Evolutionary conservation across 2,888 invertebrate genomes (phyloP).

Genomic region (Lasioglossum villosulum): DNA sequence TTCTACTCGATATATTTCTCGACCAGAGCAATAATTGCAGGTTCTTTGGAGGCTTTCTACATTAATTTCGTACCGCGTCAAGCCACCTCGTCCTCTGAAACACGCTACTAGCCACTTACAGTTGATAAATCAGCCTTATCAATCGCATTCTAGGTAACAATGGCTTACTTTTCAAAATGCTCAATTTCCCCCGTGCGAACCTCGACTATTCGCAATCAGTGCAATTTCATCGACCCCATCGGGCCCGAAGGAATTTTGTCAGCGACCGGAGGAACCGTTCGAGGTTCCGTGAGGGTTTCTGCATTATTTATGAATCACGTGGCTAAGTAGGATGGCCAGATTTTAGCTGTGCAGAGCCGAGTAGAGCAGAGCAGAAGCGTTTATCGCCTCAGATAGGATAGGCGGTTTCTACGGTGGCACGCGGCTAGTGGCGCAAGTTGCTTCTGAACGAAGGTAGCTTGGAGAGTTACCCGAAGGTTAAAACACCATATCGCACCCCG

Average conservation of each 20-base stretch:
- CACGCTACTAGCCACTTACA: neutral
- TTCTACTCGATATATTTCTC: no score
- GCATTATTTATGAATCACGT: conserved; percentile 81
- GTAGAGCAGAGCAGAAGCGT: conserved; percentile 68
- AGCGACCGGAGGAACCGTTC: conserved; percentile 3
- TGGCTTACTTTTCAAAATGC: neutral
- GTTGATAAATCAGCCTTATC: conserved; percentile 20
- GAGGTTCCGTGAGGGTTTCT: conserved; percentile 45
- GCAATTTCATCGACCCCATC: neutral
- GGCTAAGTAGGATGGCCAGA: conserved; percentile 78
- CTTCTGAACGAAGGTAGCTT: conserved; percentile 59
- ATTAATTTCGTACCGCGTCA: neutral
- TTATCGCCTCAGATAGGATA: conserved; percentile 76
- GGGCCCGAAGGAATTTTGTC: neutral
- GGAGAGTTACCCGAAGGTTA: conserved; percentile 56
- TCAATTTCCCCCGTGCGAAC: neutral
- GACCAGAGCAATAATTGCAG: no score
- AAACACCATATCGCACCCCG: conserved; percentile 70
- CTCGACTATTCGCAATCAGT: neutral
- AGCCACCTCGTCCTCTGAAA: neutral
- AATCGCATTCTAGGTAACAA: neutral
- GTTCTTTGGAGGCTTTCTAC: neutral
- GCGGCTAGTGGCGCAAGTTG: conserved; percentile 67
- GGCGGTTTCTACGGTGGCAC: conserved; percentile 73
- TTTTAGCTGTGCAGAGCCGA: conserved; percentile 71